Base-by-base conservation (phyloP, 2,797 vertebrate genomes). In the Sebastes kiyomatsui region DNA sequence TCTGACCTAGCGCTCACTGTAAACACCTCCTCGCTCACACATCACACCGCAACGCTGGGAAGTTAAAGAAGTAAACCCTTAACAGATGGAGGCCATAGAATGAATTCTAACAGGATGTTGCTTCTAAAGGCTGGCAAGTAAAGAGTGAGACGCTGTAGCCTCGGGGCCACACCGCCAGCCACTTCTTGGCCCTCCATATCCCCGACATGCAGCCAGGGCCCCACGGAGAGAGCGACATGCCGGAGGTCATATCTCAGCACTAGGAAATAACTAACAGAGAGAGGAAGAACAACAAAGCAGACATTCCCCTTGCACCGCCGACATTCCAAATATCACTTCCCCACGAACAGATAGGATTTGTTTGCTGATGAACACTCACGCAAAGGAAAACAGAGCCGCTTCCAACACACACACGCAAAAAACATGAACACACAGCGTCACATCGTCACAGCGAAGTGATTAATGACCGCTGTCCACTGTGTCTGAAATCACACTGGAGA, bases 401-500 rank as follows among this genome's bases (percentile, higher is more conserved):
- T 91, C 84, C 82, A 89, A 88, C 69, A 76, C 77, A 86, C 79
- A 84, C 78, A 69, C 78, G 67, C 18, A 32, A 81, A 86, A 80
- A 33, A 68, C 71, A 81, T 20, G 33, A 64, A 79, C 70, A 73
- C 75, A 80, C 70, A 56, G 77, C 55, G 25, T 74, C 84, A 86
- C 67, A 56, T 46, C 42, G 72, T 87, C 87, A 88, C 60, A 70
- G 90, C 6, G 0, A 35, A 52, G 91, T 94, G 94, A 95, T 94
- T 94, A 94, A 94, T 93, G 94, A 86, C 82, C 12, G 88, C 92
- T 93, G 93, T 92, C 91, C 82, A 13, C 88, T 75, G 85, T 46
- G 90, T 92, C 90, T 93, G 93, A 93, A 94, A 94, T 95, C 94
- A 90, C 88, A 91, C 90, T 83, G 85, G 85, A 92, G 90, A 89